These are phyloP conservation scores for Clunio marinus DNA, from an alignment of 2,888 invertebrate species.

Conservation along the genomic window DNA sequence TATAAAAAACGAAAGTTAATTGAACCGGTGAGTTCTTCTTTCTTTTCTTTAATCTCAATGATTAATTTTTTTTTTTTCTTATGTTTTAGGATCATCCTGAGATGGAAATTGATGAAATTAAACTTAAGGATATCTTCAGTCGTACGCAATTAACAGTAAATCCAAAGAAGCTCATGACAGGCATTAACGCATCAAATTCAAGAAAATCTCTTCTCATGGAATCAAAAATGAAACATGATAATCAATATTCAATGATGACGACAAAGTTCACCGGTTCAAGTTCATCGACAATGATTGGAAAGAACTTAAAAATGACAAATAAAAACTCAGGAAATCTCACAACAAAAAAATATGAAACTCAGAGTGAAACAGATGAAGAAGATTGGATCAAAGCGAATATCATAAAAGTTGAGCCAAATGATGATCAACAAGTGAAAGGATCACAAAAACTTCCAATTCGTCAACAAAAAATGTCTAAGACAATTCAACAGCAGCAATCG, in stretches of 20 bases:
- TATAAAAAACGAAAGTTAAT: constrained; percentile 69
- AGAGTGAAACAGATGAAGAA: constrained; percentile 29
- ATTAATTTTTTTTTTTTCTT: too few relatives aligned
- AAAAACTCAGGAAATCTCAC: not conserved
- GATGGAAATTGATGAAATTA: constrained; percentile 70
- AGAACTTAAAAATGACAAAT: not conserved
- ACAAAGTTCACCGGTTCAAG: too few relatives aligned
- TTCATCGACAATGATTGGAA: not conserved
- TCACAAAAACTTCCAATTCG: not conserved
- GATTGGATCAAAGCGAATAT: constrained; percentile 36
- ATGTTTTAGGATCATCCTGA: constrained; percentile 64
- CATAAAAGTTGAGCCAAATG: constrained; percentile 27
- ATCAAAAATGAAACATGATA: not conserved
- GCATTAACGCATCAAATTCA: constrained; percentile 46
- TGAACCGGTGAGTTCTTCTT: constrained; percentile 57
- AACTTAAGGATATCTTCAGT: constrained; percentile 59
- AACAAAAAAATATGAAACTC: too few relatives aligned
- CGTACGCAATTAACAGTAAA: constrained; percentile 46
- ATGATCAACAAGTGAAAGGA: not conserved
- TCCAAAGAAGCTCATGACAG: constrained; percentile 24
- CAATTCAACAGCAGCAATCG: not conserved
- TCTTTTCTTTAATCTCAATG: too few relatives aligned
- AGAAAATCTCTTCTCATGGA: not conserved
- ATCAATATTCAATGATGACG: not conserved
- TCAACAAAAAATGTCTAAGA: not conserved